Evolutionary conservation across 2,113 vertebrate species (phyloP).

Genomic region (Anarrhichthys ocellatus): DNA sequence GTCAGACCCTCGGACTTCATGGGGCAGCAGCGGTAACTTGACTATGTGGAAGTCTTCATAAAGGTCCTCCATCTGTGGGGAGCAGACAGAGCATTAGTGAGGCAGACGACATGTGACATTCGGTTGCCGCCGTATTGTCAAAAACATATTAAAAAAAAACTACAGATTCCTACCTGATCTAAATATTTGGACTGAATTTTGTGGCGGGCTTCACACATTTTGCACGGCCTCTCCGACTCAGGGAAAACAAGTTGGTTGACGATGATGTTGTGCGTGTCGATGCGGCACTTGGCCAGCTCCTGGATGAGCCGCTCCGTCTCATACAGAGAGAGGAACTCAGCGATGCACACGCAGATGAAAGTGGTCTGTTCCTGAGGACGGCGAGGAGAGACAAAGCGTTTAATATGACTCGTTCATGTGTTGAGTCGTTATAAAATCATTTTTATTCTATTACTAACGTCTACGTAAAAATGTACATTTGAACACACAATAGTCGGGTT

Average conservation of each 20-base stretch:
- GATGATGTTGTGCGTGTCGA: constrained; percentile 96
- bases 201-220: constrained; percentile 95
- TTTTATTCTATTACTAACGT: background rate
- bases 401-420: background rate
- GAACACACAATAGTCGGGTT: background rate
- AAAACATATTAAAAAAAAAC: background rate
- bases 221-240: constrained; percentile 88
- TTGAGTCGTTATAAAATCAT: background rate
- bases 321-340: constrained; percentile 94
- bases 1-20: constrained; percentile 92
- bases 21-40: constrained; percentile 92
- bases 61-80: constrained; percentile 92
- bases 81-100: background rate
- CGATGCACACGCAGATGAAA: constrained; percentile 96
- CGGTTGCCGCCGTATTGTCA: background rate
- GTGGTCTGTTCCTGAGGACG: constrained; percentile 91
- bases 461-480: background rate
- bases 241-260: constrained; percentile 97
- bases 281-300: constrained; percentile 94
- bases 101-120: background rate
- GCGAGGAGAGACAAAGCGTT: background rate
- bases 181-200: constrained; percentile 98
- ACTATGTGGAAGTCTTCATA: constrained; percentile 97
- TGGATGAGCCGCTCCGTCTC: constrained; percentile 95
- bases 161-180: constrained; percentile 86